phyloP scores from a whole-genome alignment of 2,113 vertebrate genomes.

The Muscicapa adusta region DNA sequence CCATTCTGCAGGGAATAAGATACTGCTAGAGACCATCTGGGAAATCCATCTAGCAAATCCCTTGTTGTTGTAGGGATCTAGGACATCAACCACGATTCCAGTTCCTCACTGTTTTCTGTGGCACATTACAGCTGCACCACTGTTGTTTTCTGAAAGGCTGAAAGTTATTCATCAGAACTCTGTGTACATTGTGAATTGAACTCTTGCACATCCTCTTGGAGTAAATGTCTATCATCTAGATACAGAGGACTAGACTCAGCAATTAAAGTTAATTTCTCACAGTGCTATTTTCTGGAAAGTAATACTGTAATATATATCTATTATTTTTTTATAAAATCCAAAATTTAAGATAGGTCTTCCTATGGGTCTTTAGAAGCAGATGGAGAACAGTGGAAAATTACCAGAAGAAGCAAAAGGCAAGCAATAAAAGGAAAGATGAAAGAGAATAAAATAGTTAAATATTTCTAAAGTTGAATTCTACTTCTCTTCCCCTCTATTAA shows the following conservation, averaged over 20 bases:
- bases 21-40: conserved; percentile 26
- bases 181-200: not conserved
- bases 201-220: not conserved
- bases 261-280: not conserved
- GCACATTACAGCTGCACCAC: not conserved
- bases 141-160: not conserved
- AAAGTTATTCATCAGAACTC: not conserved
- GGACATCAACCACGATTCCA: not conserved
- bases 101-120: not conserved
- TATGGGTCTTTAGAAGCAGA: not conserved
- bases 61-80: conserved; percentile 2
- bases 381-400: not conserved
- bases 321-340: not conserved
- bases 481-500: not conserved
- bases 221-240: not conserved
- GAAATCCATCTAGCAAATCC: conserved; percentile 37
- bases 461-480: not conserved
- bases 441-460: not conserved
- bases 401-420: not conserved
- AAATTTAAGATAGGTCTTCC: not conserved
- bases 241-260: not conserved
- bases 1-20: not conserved
- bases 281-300: not conserved
- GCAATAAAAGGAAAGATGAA: not conserved
- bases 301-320: not conserved